Evolutionary conservation across 2,888 invertebrate species (phyloP).

Genomic region (Caenorhabditis zanzibari): DNA sequence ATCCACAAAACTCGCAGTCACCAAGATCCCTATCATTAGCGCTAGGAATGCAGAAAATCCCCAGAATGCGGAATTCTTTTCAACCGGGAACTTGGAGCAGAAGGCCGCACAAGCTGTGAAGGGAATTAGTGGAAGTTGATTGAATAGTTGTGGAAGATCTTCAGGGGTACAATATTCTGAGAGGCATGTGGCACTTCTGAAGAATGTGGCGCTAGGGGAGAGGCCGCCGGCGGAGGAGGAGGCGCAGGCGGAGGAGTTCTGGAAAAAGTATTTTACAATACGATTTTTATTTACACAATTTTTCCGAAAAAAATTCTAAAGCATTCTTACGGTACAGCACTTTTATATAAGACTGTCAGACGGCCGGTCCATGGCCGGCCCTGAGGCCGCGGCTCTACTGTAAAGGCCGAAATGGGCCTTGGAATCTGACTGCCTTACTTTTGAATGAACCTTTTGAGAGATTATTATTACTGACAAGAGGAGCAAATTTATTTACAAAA

Average conservation of each 20-base stretch:
- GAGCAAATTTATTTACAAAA: no score
- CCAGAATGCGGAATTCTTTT: constrained; percentile 55
- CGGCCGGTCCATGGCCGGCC: no score
- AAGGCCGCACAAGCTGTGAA: constrained; percentile 45
- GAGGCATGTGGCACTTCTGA: constrained; percentile 62
- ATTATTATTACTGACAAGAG: no score
- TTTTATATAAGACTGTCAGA: no score
- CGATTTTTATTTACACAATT: no score
- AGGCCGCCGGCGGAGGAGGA: not conserved
- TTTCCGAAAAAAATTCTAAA: no score
- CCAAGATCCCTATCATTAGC: constrained; percentile 28
- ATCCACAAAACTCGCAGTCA: constrained; percentile 35
- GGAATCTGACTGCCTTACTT: no score
- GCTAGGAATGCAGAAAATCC: constrained; percentile 43
- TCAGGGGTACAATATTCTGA: constrained; percentile 49
- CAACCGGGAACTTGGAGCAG: constrained; percentile 39
- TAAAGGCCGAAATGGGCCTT: no score
- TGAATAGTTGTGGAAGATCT: constrained; percentile 40
- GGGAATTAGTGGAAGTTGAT: constrained; percentile 18
- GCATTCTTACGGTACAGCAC: no score
- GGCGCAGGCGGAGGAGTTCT: constrained; percentile 11
- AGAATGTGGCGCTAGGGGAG: constrained; percentile 13
- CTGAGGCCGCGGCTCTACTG: no score
- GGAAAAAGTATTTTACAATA: not conserved
- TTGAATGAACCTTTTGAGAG: no score